Evolutionary conservation across 1,140 invertebrate genomes (phyloP), one percentile per base, ranked within the genome.

Genomic region (Drosophila mauritiana): DNA sequence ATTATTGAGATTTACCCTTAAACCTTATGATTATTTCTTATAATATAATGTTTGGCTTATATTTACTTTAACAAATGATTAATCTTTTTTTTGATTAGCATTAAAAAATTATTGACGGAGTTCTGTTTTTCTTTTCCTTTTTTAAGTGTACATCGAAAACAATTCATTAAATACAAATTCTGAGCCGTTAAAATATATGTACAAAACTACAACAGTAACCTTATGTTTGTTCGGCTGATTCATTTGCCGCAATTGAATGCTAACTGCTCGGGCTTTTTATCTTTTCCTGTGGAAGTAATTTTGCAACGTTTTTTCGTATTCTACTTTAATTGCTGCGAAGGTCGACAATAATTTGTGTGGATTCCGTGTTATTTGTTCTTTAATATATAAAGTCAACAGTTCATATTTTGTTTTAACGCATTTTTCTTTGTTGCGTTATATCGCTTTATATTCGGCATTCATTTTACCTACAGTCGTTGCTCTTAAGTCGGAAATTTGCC

Each of bases 281-380:
- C 43, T 39, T 37, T 63, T 31, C 49, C 54, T 45, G 48, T 61
- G 73, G 68, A 86, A 78, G 63, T 76, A 15, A 72, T 61, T 86
- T 78, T 72, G 63, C 79, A 89, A 86, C 54, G 57, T 62, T 76
- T 79, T 74, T 78, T 78, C 61, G 75, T 76, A 49, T 67, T 88
- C 82, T 53, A 78, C 79, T 88, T 76, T 54, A 88, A 86, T 68
- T 78, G 59, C 72, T 49, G 83, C 70, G 79, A 86, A 88, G 83
- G 83, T 83, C 79, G 62, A 53, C 49, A 70, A 63, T 64, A 63
- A 53, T 37, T 74, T 78, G 63, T 64, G 55, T 42, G 3, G 48
- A 84, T 56, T 56, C 37, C 48, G 55, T 43, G 40, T 68, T 79
- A 61, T 86, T 86, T 88, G 70, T 88, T 88, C 83, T 86, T 76